Percentiles rank a stretch among this genome's conserved stretches.
These are phyloP conservation scores for Malacoraja senta DNA, from an alignment of 2,797 vertebrate genomes.

Conservation along the genomic window DNA sequence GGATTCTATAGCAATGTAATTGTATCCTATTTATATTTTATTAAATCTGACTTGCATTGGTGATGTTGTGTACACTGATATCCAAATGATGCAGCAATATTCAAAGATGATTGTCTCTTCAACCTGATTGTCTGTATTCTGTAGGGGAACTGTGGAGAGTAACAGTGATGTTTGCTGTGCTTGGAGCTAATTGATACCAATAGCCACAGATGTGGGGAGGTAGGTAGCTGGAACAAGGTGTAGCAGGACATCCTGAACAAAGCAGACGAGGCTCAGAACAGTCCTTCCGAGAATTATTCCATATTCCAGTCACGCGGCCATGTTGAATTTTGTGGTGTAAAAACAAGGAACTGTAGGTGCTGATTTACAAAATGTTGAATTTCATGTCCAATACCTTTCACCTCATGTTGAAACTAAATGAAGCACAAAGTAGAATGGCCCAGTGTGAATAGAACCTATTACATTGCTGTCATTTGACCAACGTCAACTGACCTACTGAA, in stretches of 20 bases:
- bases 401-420: not conserved
- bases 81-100: not conserved
- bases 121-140: not conserved
- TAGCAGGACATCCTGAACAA: not conserved
- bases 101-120: not conserved
- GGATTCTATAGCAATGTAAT: not conserved
- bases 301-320: not conserved
- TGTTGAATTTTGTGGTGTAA: not conserved
- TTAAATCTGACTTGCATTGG: not conserved
- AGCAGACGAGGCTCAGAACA: not conserved
- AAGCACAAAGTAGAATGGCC: not conserved
- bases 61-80: no score
- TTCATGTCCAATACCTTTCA: not conserved
- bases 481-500: no score
- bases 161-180: not conserved
- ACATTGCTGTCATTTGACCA: no score
- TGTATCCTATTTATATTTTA: not conserved
- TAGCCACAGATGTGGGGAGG: not conserved
- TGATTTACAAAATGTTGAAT: not conserved
- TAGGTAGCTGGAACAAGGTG: not conserved
- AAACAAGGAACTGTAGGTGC: no score
- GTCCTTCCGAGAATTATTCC: no score
- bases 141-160: not conserved
- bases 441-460: not conserved
- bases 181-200: not conserved